Percentiles rank a stretch among this genome's conserved stretches.
Evolutionary conservation across 2,797 vertebrate species (phyloP).

Genomic region (Harpagifer antarcticus): DNA sequence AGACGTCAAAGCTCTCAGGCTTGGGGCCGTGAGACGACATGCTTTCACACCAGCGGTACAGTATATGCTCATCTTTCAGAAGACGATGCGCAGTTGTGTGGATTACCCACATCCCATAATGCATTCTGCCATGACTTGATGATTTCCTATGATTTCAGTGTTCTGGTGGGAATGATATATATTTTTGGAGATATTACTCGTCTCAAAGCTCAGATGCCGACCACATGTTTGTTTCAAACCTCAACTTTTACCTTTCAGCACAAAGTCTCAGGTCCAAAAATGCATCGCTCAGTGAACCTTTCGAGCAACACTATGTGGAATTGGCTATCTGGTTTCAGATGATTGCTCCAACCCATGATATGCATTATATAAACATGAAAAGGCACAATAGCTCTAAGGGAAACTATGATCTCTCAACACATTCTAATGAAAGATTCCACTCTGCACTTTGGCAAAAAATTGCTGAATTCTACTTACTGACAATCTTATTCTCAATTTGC

Average conservation of each 20-base stretch:
- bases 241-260: constrained; percentile 55
- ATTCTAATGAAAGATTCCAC: constrained; percentile 81
- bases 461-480: constrained; percentile 65
- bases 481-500: constrained; percentile 65
- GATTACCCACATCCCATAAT: constrained; percentile 52
- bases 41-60: constrained; percentile 68
- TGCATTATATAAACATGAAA: constrained; percentile 83
- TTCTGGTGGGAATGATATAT: constrained; percentile 40
- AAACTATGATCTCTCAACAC: constrained; percentile 80
- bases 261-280: constrained; percentile 47
- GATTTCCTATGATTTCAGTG: constrained; percentile 53
- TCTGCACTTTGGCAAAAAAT: constrained; percentile 64
- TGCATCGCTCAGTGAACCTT: constrained; percentile 40
- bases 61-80: constrained; percentile 52
- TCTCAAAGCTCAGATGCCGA: constrained; percentile 51
- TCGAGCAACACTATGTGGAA: constrained; percentile 61
- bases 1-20: constrained; percentile 73
- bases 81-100: constrained; percentile 49
- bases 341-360: constrained; percentile 79
- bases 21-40: constrained; percentile 68
- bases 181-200: constrained; percentile 40
- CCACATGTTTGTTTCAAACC: constrained; percentile 61
- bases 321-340: constrained; percentile 76
- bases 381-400: constrained; percentile 74
- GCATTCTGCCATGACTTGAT: constrained; percentile 53